Percentiles rank a stretch among this genome's conserved stretches.
Evolutionary conservation across 2,888 invertebrate genomes (phyloP).

Genomic region (Vandiemenella viatica): DNA sequence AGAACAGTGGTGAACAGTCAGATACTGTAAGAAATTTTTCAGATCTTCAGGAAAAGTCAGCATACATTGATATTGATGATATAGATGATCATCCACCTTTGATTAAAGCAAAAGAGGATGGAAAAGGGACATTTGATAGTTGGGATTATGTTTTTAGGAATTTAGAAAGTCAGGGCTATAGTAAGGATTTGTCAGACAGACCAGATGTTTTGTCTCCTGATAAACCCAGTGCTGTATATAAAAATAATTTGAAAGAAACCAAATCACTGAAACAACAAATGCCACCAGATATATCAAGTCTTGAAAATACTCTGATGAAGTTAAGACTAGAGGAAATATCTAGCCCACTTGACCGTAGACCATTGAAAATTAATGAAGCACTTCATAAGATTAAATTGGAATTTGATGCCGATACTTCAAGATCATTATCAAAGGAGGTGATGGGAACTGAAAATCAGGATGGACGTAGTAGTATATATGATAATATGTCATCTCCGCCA

Average conservation of each 20-base stretch:
- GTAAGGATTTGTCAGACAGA: conserved; percentile 44
- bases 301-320: conserved; percentile 41
- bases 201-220: conserved; percentile 36
- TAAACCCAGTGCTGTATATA: not conserved
- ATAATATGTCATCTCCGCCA: conserved; percentile 15
- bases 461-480: conserved; percentile 12
- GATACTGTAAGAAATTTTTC: conserved; percentile 11
- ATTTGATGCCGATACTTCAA: conserved; percentile 7
- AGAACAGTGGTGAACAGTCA: conserved; percentile 14
- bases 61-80: no score
- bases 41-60: not conserved
- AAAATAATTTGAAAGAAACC: conserved; percentile 4
- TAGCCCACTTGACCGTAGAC: conserved; percentile 23
- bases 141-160: conserved; percentile 72
- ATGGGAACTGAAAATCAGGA: conserved; percentile 4
- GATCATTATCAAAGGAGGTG: not conserved
- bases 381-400: conserved; percentile 28
- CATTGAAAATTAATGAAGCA: conserved; percentile 38
- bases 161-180: conserved; percentile 56
- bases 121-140: conserved; percentile 45
- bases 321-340: conserved; percentile 31
- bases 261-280: conserved; percentile 2
- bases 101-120: conserved; percentile 42
- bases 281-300: conserved; percentile 29
- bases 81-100: conserved; percentile 6